These are phyloP conservation scores for Phallusia fumigata DNA, from an alignment of 23 tunicate genomes.

Conservation along the genomic window DNA sequence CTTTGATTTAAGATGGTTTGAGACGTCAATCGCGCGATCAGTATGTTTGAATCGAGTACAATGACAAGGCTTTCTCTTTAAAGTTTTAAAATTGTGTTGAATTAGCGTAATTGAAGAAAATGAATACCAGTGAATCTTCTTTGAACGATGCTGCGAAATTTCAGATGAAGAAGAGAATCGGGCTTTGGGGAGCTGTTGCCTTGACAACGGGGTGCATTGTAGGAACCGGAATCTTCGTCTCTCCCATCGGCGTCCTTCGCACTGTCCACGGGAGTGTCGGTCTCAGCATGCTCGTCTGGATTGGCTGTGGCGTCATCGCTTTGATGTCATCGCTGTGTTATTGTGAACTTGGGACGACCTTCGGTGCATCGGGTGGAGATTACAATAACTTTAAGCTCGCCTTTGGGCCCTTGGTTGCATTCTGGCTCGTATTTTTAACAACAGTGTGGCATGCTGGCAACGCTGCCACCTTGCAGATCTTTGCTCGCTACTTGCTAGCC, in stretches of 20 bases:
- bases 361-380: conserved; percentile 60
- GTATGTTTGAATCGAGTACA: no score
- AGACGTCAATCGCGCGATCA: no score
- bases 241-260: conserved; percentile 57
- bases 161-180: conserved; percentile 62
- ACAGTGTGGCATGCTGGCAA: conserved; percentile 6
- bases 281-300: conserved; percentile 57
- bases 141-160: neutral
- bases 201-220: conserved; percentile 39
- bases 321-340: conserved; percentile 52
- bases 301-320: conserved; percentile 55
- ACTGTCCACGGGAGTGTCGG: conserved; percentile 61
- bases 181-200: conserved; percentile 61
- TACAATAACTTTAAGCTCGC: conserved; percentile 45
- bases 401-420: conserved; percentile 45
- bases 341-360: conserved; percentile 58
- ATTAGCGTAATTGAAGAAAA: no score
- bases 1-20: no score
- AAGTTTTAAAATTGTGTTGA: no score
- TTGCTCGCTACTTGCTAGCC: conserved; percentile 39
- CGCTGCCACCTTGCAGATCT: conserved; percentile 28
- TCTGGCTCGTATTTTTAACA: neutral
- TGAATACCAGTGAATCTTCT: no score
- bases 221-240: conserved; percentile 68
- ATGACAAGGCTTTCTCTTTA: no score